A percentile compares a stretch with the other conserved stretches of the same genome.
Conservation (phyloP, 2,888 invertebrate genomes). For the Hemicrepidius hirtus region DNA sequence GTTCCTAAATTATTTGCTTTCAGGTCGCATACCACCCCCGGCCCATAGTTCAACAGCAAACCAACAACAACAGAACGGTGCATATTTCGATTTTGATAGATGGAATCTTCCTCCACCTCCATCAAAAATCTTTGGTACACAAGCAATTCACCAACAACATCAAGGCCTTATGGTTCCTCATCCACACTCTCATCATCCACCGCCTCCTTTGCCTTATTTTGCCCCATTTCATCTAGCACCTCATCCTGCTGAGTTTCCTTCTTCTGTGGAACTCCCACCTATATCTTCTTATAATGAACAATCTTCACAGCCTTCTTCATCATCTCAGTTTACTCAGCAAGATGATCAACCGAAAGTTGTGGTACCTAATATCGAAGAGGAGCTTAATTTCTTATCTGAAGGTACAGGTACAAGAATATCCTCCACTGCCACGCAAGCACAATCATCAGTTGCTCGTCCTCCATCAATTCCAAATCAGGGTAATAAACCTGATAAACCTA, state of each 20-base stretch:
- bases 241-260: constrained; percentile 79
- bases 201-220: constrained; percentile 82
- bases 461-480: constrained; percentile 68
- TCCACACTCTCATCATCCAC: constrained; percentile 76
- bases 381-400: constrained; percentile 86
- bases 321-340: constrained; percentile 62
- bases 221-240: constrained; percentile 84
- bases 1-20: too few species aligned
- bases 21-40: constrained; percentile 80
- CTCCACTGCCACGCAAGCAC: constrained; percentile 33
- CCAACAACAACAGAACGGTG: constrained; percentile 75
- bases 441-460: constrained; percentile 56
- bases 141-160: constrained; percentile 69
- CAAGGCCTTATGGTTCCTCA: constrained; percentile 79
- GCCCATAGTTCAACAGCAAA: constrained; percentile 77
- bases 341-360: constrained; percentile 87
- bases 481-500: constrained; percentile 77
- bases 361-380: constrained; percentile 92
- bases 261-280: constrained; percentile 80
- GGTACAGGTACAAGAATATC: constrained; percentile 53
- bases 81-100: constrained; percentile 87
- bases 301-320: constrained; percentile 50
- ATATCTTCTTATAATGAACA: constrained; percentile 75
- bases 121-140: constrained; percentile 80
- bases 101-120: constrained; percentile 85